Conservation (phyloP, 2,797 vertebrate species). For the Pitangus sulphuratus region DNA sequence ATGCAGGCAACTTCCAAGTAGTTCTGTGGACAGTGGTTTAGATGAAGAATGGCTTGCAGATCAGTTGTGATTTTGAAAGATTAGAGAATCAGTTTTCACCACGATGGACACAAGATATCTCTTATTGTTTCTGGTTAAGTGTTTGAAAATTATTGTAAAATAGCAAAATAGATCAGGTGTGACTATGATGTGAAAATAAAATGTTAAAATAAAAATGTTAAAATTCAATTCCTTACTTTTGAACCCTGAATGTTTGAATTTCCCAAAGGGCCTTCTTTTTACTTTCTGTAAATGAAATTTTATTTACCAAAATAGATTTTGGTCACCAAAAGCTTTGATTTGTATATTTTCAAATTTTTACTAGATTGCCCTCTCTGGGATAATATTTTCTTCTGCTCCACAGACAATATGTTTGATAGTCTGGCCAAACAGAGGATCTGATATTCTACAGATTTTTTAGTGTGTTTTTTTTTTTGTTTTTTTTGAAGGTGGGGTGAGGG, state of each 20-base stretch:
- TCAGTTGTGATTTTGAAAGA: background rate
- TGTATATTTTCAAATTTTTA: background rate
- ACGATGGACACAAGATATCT: background rate
- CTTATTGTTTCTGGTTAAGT: background rate
- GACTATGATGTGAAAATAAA: background rate
- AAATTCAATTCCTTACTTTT: background rate
- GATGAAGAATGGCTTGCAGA: background rate
- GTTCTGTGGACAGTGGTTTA: background rate
- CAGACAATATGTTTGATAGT: background rate
- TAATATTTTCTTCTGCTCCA: background rate
- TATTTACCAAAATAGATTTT: background rate
- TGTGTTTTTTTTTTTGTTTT: too few relatives aligned
- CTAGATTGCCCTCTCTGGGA: background rate
- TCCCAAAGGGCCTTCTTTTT: background rate
- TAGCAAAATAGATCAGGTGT: background rate
- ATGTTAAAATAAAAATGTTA: background rate
- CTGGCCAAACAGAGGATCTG: background rate
- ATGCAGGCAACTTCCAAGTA: background rate
- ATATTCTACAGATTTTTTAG: background rate
- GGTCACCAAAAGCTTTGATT: background rate
- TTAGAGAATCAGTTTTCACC: background rate
- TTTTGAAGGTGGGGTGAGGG: background rate
- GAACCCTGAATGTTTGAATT: background rate
- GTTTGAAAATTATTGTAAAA: background rate
- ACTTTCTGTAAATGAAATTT: background rate